phyloP scores from a whole-genome alignment of 2,797 vertebrate genomes.

The Onychomys arenicola region DNA sequence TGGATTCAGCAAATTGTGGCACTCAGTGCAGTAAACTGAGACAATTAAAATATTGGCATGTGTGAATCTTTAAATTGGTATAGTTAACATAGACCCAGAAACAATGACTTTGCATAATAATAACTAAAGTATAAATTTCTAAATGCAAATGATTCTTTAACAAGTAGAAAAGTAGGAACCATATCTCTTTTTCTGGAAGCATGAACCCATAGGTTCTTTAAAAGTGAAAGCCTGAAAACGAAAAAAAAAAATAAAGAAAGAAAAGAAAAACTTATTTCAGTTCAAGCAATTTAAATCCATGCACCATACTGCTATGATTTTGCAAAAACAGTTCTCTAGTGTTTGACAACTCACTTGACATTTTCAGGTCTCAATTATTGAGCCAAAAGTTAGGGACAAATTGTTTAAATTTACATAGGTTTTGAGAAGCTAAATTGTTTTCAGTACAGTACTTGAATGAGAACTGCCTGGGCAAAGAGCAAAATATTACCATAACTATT shows the following conservation, averaged over 20 bases:
- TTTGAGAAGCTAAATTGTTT: slow-evolving; percentile 13
- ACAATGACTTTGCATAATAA: neutral
- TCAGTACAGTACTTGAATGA: neutral
- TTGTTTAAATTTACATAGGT: slow-evolving; percentile 27
- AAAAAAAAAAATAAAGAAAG: slow-evolving; percentile 15
- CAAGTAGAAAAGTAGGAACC: neutral
- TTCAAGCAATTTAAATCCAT: neutral
- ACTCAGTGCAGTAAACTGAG: neutral
- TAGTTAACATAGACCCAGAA: slow-evolving; percentile 5
- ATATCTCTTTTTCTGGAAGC: neutral
- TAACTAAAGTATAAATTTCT: slow-evolving; percentile 44
- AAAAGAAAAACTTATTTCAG: neutral
- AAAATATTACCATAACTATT: slow-evolving; percentile 30
- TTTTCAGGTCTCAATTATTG: slow-evolving; percentile 45
- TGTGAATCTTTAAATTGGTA: slow-evolving; percentile 42
- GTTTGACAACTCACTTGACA: slow-evolving; percentile 27
- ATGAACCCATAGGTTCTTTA: neutral
- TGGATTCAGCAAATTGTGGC: neutral
- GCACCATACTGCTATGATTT: neutral
- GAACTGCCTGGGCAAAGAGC: neutral
- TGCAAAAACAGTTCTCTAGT: neutral
- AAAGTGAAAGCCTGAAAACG: neutral
- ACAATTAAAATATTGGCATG: neutral
- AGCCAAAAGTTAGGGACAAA: neutral
- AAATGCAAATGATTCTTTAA: slow-evolving; percentile 45